Percentiles rank a stretch among this genome's conserved stretches.
These are phyloP conservation scores for Trichomycterus rosablanca DNA, from an alignment of 2,113 vertebrate genomes.

Conservation along the genomic window DNA sequence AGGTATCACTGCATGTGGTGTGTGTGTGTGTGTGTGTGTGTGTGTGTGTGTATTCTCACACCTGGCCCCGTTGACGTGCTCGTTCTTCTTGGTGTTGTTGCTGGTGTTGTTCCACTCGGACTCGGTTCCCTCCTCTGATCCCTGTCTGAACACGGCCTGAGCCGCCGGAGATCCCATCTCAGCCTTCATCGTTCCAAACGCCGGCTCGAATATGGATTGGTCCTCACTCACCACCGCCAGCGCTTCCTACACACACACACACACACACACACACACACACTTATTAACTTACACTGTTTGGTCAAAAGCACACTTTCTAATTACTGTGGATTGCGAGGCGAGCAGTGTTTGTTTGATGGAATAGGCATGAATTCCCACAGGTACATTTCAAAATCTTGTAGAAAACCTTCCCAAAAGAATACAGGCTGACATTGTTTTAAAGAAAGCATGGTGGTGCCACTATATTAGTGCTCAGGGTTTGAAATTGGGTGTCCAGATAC, in stretches of 20 bases:
- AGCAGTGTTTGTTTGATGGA: too few relatives aligned
- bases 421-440: too few relatives aligned
- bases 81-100: constrained; percentile 61
- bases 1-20: not conserved
- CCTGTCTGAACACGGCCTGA: constrained; percentile 57
- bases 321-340: too few relatives aligned
- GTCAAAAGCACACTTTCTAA: too few relatives aligned
- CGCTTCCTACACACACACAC: constrained; percentile 64
- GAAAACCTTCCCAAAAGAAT: too few relatives aligned
- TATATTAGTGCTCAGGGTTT: too few relatives aligned
- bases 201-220: constrained; percentile 70
- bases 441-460: too few relatives aligned
- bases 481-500: too few relatives aligned
- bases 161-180: constrained; percentile 60
- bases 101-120: constrained; percentile 60
- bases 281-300: not conserved
- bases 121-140: constrained; percentile 63
- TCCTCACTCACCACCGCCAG: constrained; percentile 77
- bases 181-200: constrained; percentile 66
- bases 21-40: not conserved
- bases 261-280: constrained; percentile 4
- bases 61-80: constrained; percentile 76
- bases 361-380: too few relatives aligned
- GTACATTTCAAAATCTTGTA: too few relatives aligned
- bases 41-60: constrained; percentile 38